Evolutionary conservation across 2,113 vertebrate species (phyloP).

Genomic region (Oreotrochilus melanogaster): DNA sequence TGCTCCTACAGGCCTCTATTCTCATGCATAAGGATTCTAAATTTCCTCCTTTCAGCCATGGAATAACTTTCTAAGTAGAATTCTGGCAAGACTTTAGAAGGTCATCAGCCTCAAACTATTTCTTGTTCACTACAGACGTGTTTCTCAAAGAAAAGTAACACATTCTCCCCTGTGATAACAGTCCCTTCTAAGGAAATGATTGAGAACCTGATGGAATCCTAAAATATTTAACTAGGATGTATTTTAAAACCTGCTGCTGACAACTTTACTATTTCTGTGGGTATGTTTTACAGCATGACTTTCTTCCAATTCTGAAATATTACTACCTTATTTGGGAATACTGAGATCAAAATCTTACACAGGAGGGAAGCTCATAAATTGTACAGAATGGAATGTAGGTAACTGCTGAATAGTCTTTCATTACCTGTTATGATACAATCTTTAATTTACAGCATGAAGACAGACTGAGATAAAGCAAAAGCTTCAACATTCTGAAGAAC

Average conservation of each 20-base stretch:
- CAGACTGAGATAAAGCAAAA: background rate
- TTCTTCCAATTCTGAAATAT: constrained; percentile 48
- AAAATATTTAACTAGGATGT: constrained; percentile 58
- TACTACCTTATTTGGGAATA: constrained; percentile 62
- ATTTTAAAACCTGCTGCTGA: constrained; percentile 61
- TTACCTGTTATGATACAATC: background rate
- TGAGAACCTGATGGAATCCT: constrained; percentile 50
- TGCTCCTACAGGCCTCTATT: background rate
- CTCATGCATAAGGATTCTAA: background rate
- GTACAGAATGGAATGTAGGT: background rate
- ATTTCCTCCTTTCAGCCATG: background rate
- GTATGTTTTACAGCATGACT: constrained; percentile 59
- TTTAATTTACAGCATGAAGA: constrained; percentile 28
- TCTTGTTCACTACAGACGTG: constrained; percentile 15
- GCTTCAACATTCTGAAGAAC: background rate
- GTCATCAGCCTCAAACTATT: constrained; percentile 46
- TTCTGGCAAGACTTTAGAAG: constrained; percentile 11
- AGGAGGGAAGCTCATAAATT: constrained; percentile 15
- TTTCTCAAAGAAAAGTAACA: constrained; percentile 51
- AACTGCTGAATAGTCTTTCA: background rate
- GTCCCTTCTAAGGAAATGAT: constrained; percentile 51
- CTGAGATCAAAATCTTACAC: constrained; percentile 15
- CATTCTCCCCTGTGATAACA: constrained; percentile 46
- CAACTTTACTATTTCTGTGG: constrained; percentile 65
- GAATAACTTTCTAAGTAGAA: background rate